Base-by-base conservation (phyloP, 2,888 invertebrate species). In the Trisateles emortualis region DNA sequence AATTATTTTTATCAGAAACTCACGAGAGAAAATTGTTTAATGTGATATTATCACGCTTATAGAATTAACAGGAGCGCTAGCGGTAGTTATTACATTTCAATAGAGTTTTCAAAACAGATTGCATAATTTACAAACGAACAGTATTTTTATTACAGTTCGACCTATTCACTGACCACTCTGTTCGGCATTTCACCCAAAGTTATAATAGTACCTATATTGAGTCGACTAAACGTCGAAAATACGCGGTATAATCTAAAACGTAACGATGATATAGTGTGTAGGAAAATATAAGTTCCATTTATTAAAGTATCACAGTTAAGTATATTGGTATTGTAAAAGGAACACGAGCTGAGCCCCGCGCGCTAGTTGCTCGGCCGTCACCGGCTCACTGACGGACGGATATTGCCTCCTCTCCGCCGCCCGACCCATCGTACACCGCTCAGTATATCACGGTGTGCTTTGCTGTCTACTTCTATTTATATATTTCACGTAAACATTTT, bases 281-380 rank as follows among this genome's bases (percentile, higher is more conserved):
- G 10, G 22, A 47, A 63, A 59, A 50, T 68, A 59, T 48, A 50
- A 49, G 48, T 54, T 59, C 32, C 17, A 39, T 54, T 61, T 54
- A 46, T 62, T 26, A 67, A 62, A 64, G 59, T 74, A 68, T 71
- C 69, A 70, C 72, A 76, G 61, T 60, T 63, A 65, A 55, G 51
- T 62, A 65, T 43, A 64, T 54, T 57, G 43, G 50, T 58, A 39
- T 62, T 42, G 30, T 30, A 56, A 36, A 52, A 53, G 10, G 29
- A 51, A 53, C 61, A 47, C 48, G 55, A 43, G 42, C 48, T 38
- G 40, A 24, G 35, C 24, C 19, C 47, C 46, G 39, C 75, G 44
- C 43, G 71, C 74, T 56, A 44, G 45, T 30, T 52, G 61, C 66
- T 63, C 78, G 76, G 72, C 70, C 76, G 74, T 69, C 68, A 75